Evolutionary conservation across 2,888 invertebrate genomes (phyloP).

Genomic region (Harpalus rubripes): DNA sequence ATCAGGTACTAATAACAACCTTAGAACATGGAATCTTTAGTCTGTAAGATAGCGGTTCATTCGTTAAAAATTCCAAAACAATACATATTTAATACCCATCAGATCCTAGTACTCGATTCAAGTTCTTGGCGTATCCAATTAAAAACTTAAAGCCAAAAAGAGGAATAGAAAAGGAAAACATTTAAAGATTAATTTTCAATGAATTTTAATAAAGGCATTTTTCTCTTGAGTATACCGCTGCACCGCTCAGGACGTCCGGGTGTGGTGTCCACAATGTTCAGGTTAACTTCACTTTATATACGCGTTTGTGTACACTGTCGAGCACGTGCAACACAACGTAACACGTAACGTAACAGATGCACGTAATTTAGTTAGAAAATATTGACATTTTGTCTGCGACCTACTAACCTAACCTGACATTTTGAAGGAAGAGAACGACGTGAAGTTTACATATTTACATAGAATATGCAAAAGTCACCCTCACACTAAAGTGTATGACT

Average conservation of each 20-base stretch:
- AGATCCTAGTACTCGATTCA: neutral
- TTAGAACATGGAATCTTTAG: neutral
- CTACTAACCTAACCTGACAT: constrained; percentile 66
- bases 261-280: constrained; percentile 8
- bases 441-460: constrained; percentile 26
- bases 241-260: neutral
- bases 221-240: neutral
- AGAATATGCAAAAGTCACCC: constrained; percentile 47
- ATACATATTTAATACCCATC: constrained; percentile 42
- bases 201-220: constrained; percentile 66
- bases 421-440: constrained; percentile 48
- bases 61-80: constrained; percentile 16
- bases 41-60: constrained; percentile 7
- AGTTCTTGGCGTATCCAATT: constrained; percentile 58
- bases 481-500: constrained; percentile 33
- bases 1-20: constrained; percentile 19
- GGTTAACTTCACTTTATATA: constrained; percentile 13
- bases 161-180: constrained; percentile 56
- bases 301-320: constrained; percentile 1
- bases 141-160: constrained; percentile 62
- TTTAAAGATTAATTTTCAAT: constrained; percentile 66
- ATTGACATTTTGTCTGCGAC: constrained; percentile 64
- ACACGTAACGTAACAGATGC: constrained; percentile 45
- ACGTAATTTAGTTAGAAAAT: constrained; percentile 64
- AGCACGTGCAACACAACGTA: neutral